Base-by-base conservation (phyloP, 2,888 invertebrate genomes). In the Dysmachus trigonus region DNA sequence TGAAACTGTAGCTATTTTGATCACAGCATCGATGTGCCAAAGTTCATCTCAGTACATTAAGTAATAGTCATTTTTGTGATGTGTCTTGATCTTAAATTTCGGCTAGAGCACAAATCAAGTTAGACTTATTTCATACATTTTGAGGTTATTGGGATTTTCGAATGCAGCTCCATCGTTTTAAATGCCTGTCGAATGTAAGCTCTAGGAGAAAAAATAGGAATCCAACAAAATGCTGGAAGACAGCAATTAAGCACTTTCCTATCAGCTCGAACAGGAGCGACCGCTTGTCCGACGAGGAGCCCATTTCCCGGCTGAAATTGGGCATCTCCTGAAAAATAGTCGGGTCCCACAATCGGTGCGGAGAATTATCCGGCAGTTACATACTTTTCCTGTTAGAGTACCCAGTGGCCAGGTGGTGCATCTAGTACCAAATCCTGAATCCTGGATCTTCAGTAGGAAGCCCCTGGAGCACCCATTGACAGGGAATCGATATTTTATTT, bases 311-410 rank as follows among this genome's bases (percentile, higher is more conserved):
- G 62, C 22, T 7, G 10, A 18, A 62, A 62, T 62, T 62, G 62
- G 31, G n/a, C 73, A 73, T 73, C 18, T 73, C n/a, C 31, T 73
- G 31, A 73, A 73, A 73, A 73, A 72, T 8, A n/a, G 0, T 2
- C 31, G 4, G 18, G 27, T 0, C 33, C 73, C 33, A 73, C 27
- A 1, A 31, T 72, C 71, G 15, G 33, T 15, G 18, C 31, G 33
- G 33, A 33, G 73, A 73, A 73, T 73, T 73, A 73, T 73, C 73
- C 73, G 73, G 27, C 33, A 33, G 31, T 73, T 73, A 73, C 73
- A 73, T 73, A 73, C 33, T 62, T 62, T 62, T 22, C 62, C 62
- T 62, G 62, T 62, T 62, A 62, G n/a, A n/a, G 62, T 62, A 22
- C 27, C 62, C 62, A 27, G 22, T 62, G 62, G 18, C 27, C 62